Evolutionary conservation across 2,113 vertebrate genomes (phyloP), one percentile per base, ranked within the genome.

Genomic region (Zosterops japonicus): DNA sequence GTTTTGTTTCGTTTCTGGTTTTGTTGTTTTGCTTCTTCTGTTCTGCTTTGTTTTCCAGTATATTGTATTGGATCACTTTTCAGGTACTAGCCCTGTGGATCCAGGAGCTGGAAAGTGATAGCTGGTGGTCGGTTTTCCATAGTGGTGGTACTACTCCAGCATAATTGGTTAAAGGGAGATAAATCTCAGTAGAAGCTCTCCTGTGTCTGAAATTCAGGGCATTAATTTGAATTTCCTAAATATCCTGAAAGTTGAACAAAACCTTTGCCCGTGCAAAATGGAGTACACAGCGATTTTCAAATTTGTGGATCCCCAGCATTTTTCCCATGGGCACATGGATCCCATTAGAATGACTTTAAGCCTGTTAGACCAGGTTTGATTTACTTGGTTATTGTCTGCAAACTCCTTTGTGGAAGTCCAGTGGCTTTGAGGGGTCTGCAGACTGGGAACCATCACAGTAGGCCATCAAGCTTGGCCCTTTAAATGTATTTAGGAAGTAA

Each of bases 151-250:
- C 83, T 69, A 77, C 77, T 84, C 60, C 59, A 78, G 84, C 78
- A 24, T 83, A 83, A 85, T 47, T 65, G 55, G 90, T 94, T 95
- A 95, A 91, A 75, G 46, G 71, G 18, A 64, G 52, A 67, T 74
- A 84, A 88, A 79, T 69, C 56, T 92, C 29, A 60, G 35, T 78
- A 70, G 63, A 90, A 89, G 79, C 50, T 80, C 41, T 91, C 67
- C 41, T 95, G 77, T 89, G 49, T 88, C 50, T 96, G 91, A 67
- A 94, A 92, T 91, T 83, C 57, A 76, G 76, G 61, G 22, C 93
- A 77, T 97, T 94, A 89, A 89, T 90, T 87, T 95, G 94, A 92
- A 92, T 91, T 87, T 72, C 75, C 72, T 71, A 35, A 74, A 18
- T 83, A 75, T 46, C 39, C 65, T 88, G 67, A 52, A 96, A 95